These are phyloP conservation scores for Varanus komodoensis DNA, from an alignment of 2,113 vertebrate species.

Conservation along the genomic window DNA sequence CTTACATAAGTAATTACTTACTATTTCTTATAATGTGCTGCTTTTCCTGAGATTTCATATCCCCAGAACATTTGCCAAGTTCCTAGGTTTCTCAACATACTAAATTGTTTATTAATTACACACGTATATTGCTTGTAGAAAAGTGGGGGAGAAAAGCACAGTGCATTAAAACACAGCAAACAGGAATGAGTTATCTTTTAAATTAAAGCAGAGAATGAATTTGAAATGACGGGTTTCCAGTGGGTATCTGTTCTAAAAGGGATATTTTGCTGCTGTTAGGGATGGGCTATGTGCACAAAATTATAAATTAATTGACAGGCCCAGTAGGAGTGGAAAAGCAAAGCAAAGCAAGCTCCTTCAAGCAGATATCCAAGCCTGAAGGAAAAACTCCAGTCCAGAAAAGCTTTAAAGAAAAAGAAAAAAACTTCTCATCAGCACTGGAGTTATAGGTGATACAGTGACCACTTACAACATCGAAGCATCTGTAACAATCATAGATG, in stretches of 20 bases:
- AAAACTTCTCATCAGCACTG: background rate
- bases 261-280: constrained; percentile 46
- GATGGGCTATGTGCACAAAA: constrained; percentile 39
- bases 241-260: constrained; percentile 59
- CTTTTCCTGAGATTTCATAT: constrained; percentile 97
- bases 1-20: constrained; percentile 98
- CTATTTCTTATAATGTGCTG: constrained; percentile 94
- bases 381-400: background rate
- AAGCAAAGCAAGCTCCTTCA: constrained; percentile 18
- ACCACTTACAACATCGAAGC: background rate
- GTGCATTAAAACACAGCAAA: constrained; percentile 89
- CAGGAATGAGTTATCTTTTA: constrained; percentile 77
- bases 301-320: constrained; percentile 34
- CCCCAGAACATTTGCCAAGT: constrained; percentile 97
- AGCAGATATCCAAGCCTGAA: constrained; percentile 4
- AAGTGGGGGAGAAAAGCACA: constrained; percentile 77
- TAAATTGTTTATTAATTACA: constrained; percentile 99
- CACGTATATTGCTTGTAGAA: constrained; percentile 91
- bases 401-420: background rate
- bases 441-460: background rate
- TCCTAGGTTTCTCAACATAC: constrained; percentile 95
- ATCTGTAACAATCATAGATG: background rate
- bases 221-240: constrained; percentile 71
- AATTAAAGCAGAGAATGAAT: constrained; percentile 74
- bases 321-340: background rate